These are phyloP conservation scores for Petrocephalus microphthalmus DNA, from an alignment of 2,113 vertebrate species.

Conservation along the genomic window DNA sequence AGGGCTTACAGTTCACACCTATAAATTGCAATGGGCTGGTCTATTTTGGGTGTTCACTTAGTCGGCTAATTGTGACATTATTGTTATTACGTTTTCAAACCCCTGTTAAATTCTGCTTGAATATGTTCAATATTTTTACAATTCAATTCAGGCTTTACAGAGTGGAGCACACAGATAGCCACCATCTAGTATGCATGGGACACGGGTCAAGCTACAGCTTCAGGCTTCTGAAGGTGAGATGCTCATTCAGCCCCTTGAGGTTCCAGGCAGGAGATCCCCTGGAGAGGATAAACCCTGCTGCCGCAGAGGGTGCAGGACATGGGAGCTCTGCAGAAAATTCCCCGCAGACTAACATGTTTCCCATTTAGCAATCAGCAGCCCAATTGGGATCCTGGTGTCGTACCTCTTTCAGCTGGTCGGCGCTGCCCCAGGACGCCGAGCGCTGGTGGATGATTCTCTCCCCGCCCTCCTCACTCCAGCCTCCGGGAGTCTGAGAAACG, in stretches of 20 bases:
- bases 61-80: neutral
- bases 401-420: constrained; percentile 95
- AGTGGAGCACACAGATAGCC: neutral
- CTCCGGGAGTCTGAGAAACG: constrained; percentile 74
- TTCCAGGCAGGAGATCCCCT: neutral
- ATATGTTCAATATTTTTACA: neutral
- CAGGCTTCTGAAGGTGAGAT: neutral
- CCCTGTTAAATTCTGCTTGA: neutral
- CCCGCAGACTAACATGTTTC: neutral
- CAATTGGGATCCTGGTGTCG: too few species aligned
- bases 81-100: neutral
- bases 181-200: neutral
- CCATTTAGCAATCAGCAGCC: neutral
- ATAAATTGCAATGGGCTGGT: neutral
- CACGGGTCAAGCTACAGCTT: neutral
- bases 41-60: neutral
- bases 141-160: neutral
- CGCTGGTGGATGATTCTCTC: constrained; percentile 80
- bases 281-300: neutral
- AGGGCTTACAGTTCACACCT: neutral
- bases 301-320: neutral
- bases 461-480: constrained; percentile 80
- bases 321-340: neutral
- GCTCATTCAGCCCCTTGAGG: neutral
- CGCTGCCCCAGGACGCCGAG: constrained; percentile 88